Evolutionary conservation across 2,888 invertebrate species (phyloP).

Genomic region (Hylaea fasciaria): DNA sequence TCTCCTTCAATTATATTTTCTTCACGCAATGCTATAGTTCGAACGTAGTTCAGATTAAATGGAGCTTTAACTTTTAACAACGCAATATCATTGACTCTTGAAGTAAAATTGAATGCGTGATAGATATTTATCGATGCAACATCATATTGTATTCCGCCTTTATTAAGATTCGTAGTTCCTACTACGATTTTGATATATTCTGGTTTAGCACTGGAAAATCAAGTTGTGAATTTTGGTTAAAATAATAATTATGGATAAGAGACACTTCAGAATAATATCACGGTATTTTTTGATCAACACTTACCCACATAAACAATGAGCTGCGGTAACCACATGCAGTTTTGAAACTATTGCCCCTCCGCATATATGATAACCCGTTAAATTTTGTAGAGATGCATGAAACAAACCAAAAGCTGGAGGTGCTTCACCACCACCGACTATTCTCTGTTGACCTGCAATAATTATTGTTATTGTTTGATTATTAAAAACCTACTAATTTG

Average conservation of each 20-base stretch:
- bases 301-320: conserved; percentile 73
- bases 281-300: conserved; percentile 12
- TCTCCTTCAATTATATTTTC: conserved; percentile 62
- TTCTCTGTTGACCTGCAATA: conserved; percentile 54
- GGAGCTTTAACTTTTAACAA: conserved; percentile 57
- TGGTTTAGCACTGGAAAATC: conserved; percentile 61
- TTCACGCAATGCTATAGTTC: conserved; percentile 52
- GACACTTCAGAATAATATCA: not conserved
- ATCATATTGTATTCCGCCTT: conserved; percentile 56
- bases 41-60: conserved; percentile 57
- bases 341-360: conserved; percentile 72
- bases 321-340: conserved; percentile 68
- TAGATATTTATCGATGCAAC: conserved; percentile 58
- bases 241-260: not conserved
- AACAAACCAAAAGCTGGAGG: conserved; percentile 62
- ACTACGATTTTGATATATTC: conserved; percentile 64
- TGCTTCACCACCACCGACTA: conserved; percentile 69
- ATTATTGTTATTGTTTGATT: not conserved
- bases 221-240: not conserved
- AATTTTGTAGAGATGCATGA: conserved; percentile 74
- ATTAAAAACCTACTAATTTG: not conserved
- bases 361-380: conserved; percentile 72
- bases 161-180: conserved; percentile 69
- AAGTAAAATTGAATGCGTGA: conserved; percentile 54
- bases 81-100: conserved; percentile 69